Percentiles rank a stretch among this genome's conserved stretches.
Evolutionary conservation across 1,140 invertebrate species (phyloP).

Genomic region (Dryas iulia): DNA sequence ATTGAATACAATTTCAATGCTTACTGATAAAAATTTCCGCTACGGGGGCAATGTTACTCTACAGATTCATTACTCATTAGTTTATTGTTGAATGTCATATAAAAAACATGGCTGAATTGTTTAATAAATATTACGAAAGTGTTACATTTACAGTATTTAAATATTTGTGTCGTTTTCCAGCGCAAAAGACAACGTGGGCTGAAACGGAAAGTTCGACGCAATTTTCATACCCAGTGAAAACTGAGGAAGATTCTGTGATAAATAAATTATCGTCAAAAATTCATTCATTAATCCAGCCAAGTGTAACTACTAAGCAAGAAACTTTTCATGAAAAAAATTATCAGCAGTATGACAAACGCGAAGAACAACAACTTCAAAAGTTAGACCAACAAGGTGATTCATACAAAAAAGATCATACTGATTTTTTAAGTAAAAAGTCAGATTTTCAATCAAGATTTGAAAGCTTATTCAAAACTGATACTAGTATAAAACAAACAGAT

Average conservation of each 20-base stretch:
- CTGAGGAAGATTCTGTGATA: conserved; percentile 55
- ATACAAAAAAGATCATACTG: conserved; percentile 39
- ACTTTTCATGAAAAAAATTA: conserved; percentile 49
- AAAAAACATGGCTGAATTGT: conserved; percentile 48
- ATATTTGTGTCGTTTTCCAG: conserved; percentile 62
- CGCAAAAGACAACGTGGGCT: conserved; percentile 70
- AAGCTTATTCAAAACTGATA: conserved; percentile 42
- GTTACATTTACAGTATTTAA: conserved; percentile 47
- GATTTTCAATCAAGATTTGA: conserved; percentile 45
- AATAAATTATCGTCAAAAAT: conserved; percentile 58
- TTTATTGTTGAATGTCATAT: conserved; percentile 34
- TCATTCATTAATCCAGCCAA: conserved; percentile 55
- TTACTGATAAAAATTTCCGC: conserved; percentile 61
- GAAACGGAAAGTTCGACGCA: conserved; percentile 60
- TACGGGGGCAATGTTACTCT: conserved; percentile 29
- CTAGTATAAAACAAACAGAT: conserved; percentile 37
- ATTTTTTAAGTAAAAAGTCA: conserved; percentile 47
- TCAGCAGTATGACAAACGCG: conserved; percentile 62
- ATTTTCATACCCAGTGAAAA: conserved; percentile 60
- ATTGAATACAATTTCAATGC: conserved; percentile 34
- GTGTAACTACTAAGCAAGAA: conserved; percentile 63
- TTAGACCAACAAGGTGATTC: conserved; percentile 46
- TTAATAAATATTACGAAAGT: conserved; percentile 46
- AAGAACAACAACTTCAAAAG: conserved; percentile 47
- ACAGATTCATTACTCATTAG: conserved; percentile 35